Percentiles rank a stretch among this genome's conserved stretches.
These are phyloP conservation scores for Dasyornis broadbenti DNA, from an alignment of 2,113 vertebrate species.

Conservation along the genomic window DNA sequence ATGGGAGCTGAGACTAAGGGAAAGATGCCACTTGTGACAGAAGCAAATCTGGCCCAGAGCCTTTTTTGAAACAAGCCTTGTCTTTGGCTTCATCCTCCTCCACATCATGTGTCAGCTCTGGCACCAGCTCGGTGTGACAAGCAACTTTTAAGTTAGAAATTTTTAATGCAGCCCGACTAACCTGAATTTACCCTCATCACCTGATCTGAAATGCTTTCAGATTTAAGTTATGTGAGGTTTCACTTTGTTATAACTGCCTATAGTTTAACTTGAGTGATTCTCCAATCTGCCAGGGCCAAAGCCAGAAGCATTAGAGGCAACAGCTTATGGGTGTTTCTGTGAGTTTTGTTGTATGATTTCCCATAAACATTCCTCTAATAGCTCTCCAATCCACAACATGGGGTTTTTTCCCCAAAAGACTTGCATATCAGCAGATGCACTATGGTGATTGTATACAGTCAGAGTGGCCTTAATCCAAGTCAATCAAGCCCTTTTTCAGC, in stretches of 20 bases:
- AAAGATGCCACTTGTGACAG: conserved; percentile 20
- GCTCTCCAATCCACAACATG: background rate
- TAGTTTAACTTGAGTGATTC: background rate
- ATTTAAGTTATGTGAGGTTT: background rate
- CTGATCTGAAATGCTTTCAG: background rate
- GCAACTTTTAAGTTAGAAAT: background rate
- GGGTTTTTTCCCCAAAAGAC: background rate
- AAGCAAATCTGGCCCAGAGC: conserved; percentile 13
- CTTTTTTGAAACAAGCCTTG: background rate
- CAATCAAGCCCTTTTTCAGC: background rate
- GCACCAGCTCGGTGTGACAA: background rate
- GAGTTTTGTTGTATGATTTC: background rate
- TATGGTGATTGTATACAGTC: background rate
- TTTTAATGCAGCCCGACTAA: background rate
- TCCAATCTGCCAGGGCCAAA: background rate
- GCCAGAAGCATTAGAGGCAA: background rate
- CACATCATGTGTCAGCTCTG: background rate
- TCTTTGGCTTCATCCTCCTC: background rate
- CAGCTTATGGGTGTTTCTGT: background rate
- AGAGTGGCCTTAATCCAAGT: background rate
- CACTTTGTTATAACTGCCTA: background rate
- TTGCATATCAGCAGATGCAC: background rate
- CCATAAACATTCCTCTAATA: background rate
- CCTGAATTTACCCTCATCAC: background rate
- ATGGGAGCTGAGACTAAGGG: background rate